phyloP scores from a whole-genome alignment of 2,113 vertebrate species.

The Mus musculus region DNA sequence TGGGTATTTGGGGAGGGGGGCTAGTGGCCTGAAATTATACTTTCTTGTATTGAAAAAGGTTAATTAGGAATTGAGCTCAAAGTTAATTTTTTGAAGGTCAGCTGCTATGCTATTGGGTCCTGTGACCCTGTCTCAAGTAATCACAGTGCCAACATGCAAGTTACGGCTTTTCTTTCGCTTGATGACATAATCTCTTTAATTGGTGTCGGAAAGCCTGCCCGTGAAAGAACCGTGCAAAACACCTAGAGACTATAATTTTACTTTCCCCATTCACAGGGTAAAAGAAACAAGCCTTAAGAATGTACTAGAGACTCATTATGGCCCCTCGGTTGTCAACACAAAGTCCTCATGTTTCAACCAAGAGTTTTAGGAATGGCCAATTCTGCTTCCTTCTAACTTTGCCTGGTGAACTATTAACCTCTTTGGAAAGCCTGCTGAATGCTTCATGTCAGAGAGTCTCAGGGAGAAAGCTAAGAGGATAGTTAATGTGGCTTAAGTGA shows the following conservation, averaged over 20 bases:
- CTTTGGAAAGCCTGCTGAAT: conserved; percentile 87
- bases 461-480: conserved; percentile 84
- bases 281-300: conserved; percentile 91
- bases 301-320: conserved; percentile 92
- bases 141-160: conserved; percentile 90
- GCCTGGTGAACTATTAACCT: conserved; percentile 91
- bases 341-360: conserved; percentile 88
- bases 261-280: conserved; percentile 90
- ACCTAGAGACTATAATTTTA: conserved; percentile 92
- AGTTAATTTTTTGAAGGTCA: conserved; percentile 92
- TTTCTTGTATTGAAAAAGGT: conserved; percentile 90
- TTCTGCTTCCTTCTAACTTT: conserved; percentile 86
- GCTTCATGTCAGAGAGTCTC: conserved; percentile 89
- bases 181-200: conserved; percentile 99
- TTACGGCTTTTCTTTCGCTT: conserved; percentile 92
- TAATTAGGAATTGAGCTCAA: conserved; percentile 92
- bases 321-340: conserved; percentile 88
- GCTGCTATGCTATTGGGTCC: conserved; percentile 87
- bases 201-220: conserved; percentile 94
- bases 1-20: conserved; percentile 76
- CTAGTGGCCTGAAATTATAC: conserved; percentile 87
- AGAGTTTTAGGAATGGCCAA: conserved; percentile 88
- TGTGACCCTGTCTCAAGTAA: conserved; percentile 95
- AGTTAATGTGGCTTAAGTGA: conserved; percentile 87
- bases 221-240: conserved; percentile 92